Conservation (phyloP, 2,888 invertebrate genomes). For the Idaea straminata region DNA sequence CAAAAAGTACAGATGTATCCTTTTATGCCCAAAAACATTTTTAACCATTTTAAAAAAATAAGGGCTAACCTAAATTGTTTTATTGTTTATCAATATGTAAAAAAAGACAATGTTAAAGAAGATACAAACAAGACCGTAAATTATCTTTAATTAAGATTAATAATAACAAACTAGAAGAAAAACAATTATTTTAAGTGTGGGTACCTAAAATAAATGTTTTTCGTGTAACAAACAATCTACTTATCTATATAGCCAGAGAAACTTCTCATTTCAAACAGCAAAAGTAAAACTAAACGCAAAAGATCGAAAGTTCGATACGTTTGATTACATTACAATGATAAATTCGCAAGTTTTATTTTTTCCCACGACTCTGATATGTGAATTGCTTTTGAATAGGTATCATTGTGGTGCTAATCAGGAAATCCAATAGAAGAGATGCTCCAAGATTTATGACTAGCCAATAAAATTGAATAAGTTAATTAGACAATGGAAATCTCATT, state of each 20-base stretch:
- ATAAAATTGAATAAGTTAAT: not conserved
- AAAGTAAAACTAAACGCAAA: slow-evolving; percentile 39
- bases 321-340: slow-evolving; percentile 25
- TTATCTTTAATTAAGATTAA: too few relatives aligned
- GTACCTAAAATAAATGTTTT: too few relatives aligned
- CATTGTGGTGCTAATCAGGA: not conserved
- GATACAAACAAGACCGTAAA: too few relatives aligned
- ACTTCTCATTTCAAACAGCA: slow-evolving; percentile 29
- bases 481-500: not conserved
- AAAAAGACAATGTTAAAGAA: too few relatives aligned
- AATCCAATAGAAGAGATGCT: not conserved
- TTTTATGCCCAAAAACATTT: too few relatives aligned
- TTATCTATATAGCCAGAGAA: slow-evolving; percentile 24
- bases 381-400: not conserved
- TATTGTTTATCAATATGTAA: too few relatives aligned
- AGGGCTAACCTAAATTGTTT: too few relatives aligned
- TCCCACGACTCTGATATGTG: not conserved
- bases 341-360: not conserved
- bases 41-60: too few relatives aligned
- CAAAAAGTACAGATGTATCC: too few relatives aligned
- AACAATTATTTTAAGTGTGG: too few relatives aligned
- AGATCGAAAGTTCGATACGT: slow-evolving; percentile 46
- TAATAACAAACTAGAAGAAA: too few relatives aligned
- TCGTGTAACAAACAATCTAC: slow-evolving; percentile 8
- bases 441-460: not conserved